These are phyloP conservation scores for Drosophila sechellia DNA, from an alignment of 1,140 invertebrate species.

Conservation along the genomic window DNA sequence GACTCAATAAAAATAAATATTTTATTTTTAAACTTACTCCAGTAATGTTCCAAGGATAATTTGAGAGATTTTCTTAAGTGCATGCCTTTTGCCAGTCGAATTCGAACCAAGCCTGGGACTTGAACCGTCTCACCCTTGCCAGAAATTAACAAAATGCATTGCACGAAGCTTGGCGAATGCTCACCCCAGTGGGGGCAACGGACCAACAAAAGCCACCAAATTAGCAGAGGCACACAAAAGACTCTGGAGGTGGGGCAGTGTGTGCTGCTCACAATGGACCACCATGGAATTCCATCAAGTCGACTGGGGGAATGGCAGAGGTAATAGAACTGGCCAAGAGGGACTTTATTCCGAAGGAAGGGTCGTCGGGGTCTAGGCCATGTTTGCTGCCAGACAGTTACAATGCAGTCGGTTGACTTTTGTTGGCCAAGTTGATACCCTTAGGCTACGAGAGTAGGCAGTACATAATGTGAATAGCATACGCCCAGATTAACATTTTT, in stretches of 20 bases:
- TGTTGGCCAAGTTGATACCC: constrained; percentile 11
- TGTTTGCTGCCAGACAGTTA: constrained; percentile 41
- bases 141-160: constrained; percentile 53
- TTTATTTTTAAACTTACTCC: too few species aligned
- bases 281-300: constrained; percentile 60
- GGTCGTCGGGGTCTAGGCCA: constrained; percentile 8
- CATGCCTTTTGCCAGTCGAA: background rate
- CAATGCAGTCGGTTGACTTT: constrained; percentile 40
- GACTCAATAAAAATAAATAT: too few species aligned
- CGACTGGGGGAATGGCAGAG: constrained; percentile 14
- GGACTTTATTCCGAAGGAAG: background rate
- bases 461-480: background rate
- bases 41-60: too few species aligned
- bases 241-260: constrained; percentile 22
- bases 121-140: constrained; percentile 20
- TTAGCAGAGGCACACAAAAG: constrained; percentile 70
- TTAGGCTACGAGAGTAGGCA: background rate
- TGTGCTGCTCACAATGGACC: constrained; percentile 48
- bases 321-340: constrained; percentile 18
- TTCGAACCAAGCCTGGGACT: constrained; percentile 7
- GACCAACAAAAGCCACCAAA: constrained; percentile 74
- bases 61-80: constrained; percentile 7
- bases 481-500: too few species aligned
- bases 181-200: constrained; percentile 20
- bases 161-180: constrained; percentile 29